phyloP scores from a whole-genome alignment of 2,888 invertebrate genomes.

The Pycnomerus fuliginosus region DNA sequence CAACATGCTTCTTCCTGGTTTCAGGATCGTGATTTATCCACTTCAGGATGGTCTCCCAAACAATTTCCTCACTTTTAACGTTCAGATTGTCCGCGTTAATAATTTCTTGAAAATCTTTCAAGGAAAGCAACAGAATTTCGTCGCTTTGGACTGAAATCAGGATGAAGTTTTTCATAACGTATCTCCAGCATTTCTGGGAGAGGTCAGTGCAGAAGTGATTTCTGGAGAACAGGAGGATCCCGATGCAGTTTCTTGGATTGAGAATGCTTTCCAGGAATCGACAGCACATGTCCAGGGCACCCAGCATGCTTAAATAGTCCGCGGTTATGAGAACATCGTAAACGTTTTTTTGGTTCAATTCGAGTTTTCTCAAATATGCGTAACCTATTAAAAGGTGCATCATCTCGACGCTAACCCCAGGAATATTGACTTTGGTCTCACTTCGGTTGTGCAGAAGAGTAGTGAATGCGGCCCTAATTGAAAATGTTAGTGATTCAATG shows the following conservation, averaged over 20 bases:
- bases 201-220: constrained; percentile 73
- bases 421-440: constrained; percentile 67
- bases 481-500: constrained; percentile 1
- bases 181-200: constrained; percentile 59
- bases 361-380: constrained; percentile 78
- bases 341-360: constrained; percentile 76
- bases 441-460: constrained; percentile 73
- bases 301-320: constrained; percentile 84
- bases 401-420: constrained; percentile 75
- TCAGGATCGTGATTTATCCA: constrained; percentile 84
- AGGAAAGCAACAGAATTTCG: constrained; percentile 70
- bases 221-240: constrained; percentile 81
- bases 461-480: constrained; percentile 74
- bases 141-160: constrained; percentile 71
- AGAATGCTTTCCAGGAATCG: constrained; percentile 70
- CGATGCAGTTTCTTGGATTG: constrained; percentile 77
- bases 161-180: constrained; percentile 70
- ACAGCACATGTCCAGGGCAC: constrained; percentile 78
- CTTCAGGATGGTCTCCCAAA: constrained; percentile 81
- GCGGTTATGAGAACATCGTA: constrained; percentile 79
- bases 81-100: constrained; percentile 83
- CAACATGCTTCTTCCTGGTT: constrained; percentile 70
- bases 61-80: constrained; percentile 82
- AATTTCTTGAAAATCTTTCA: constrained; percentile 73
- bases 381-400: constrained; percentile 79